These are phyloP conservation scores for Hoplias malabaricus DNA, from an alignment of 2,113 vertebrate genomes.

Conservation along the genomic window DNA sequence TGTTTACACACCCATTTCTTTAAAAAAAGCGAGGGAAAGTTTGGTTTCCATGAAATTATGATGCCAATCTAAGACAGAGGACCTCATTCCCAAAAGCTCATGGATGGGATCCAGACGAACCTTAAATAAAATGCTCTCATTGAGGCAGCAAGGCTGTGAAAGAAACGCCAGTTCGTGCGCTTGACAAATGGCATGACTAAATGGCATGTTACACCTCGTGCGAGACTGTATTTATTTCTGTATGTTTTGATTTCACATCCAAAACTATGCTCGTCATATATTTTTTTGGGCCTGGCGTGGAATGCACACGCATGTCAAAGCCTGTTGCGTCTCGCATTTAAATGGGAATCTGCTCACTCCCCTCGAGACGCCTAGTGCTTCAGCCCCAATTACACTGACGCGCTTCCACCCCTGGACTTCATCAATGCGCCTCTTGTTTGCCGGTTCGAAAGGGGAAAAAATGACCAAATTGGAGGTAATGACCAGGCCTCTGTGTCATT, in stretches of 20 bases:
- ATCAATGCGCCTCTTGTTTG: conserved; percentile 47
- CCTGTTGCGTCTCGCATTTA: conserved; percentile 22
- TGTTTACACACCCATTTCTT: too few species aligned
- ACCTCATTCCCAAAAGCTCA: conserved; percentile 35
- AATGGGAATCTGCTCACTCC: conserved; percentile 36
- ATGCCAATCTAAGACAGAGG: conserved; percentile 18
- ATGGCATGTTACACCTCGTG: conserved; percentile 30
- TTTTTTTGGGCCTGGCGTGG: conserved; percentile 43
- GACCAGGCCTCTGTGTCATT: conserved; percentile 47
- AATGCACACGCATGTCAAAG: conserved; percentile 53
- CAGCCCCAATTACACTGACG: conserved; percentile 49
- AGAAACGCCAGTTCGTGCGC: conserved; percentile 33
- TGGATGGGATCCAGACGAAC: conserved; percentile 26
- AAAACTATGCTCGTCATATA: conserved; percentile 35
- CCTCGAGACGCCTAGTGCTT: conserved; percentile 32
- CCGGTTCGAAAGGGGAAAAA: conserved; percentile 20
- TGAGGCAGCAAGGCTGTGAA: conserved; percentile 8
- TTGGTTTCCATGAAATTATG: conserved; percentile 42
- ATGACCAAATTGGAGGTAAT: conserved; percentile 46
- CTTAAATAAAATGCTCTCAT: conserved; percentile 36
- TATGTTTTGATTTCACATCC: conserved; percentile 32
- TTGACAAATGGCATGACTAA: conserved; percentile 33
- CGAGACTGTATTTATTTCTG: conserved; percentile 29
- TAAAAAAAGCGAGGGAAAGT: not conserved
- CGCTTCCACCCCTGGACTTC: conserved; percentile 45